Base-by-base conservation (phyloP, 2,113 vertebrate species). In the Conger conger region DNA sequence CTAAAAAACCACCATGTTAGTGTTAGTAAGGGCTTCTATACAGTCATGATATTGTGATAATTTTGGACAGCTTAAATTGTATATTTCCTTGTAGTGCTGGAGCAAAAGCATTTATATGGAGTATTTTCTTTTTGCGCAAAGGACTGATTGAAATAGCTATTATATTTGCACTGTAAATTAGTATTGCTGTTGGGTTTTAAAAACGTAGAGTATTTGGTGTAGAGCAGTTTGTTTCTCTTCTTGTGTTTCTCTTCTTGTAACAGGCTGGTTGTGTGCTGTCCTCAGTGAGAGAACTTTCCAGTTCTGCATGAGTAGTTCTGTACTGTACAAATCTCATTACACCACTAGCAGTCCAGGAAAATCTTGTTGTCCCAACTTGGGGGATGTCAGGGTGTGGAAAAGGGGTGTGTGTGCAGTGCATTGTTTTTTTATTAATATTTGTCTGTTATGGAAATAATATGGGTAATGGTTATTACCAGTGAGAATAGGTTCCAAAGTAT, bases 1-100 rank as follows among this genome's bases (percentile, higher is more conserved):
- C 60, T 88, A 90, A 91, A 88, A 87, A 89, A 42, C 1, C 86
- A 88, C 90, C 89, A 86, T 91, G 91, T 92, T 88, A 90, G 86
- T 89, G 88, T 89, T 86, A 27, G 9, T 30, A n/a, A 9, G 9
- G n/a, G n/a, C 68, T 73, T 33, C 68, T 90, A 91, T 83, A 87
- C 84, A 18, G 79, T 76, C 63, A 42, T 38, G 3, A 50, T 30
- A 83, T 89, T 85, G 84, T 84, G 83, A 83, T 0, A 13, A 50
- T 57, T 85, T 83, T 23, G 84, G 82, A 15, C 15, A 68, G 20
- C 20, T n/a, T n/a, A 9, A 33, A 9, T 73, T 9, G 30, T 30
- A 33, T 11, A 30, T 1, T 73, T 73, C 68, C n/a, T 11, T 73
- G 20, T 68, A 68, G 27, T 68, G 20, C 68, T 73, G 68, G n/a